Evolutionary conservation across 2,888 invertebrate species (phyloP).

Genomic region (Magallana nippona): DNA sequence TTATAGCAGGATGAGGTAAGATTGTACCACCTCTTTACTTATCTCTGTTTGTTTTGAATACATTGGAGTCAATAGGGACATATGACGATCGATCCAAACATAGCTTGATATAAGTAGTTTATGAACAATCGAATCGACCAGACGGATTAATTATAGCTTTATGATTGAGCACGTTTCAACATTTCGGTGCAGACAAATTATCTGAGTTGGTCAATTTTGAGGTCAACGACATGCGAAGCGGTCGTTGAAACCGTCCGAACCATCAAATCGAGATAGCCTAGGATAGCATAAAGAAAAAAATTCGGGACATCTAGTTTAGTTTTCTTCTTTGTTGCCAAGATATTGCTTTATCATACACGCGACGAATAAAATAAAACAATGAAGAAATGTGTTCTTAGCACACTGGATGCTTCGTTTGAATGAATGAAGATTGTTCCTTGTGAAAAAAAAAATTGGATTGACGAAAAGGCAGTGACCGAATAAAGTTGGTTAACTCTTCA

Average conservation of each 20-base stretch:
- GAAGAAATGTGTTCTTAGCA: not conserved
- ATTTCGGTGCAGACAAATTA: constrained; percentile 19
- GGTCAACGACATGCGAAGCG: constrained; percentile 19
- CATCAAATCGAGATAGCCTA: not conserved
- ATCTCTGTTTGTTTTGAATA: constrained; percentile 7
- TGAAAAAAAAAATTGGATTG: no score
- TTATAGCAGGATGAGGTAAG: constrained; percentile 15
- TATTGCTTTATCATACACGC: not conserved
- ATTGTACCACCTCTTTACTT: not conserved
- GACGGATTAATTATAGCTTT: constrained; percentile 34
- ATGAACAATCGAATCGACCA: not conserved
- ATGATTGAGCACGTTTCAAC: constrained; percentile 13
- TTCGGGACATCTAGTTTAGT: not conserved
- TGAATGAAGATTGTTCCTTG: not conserved
- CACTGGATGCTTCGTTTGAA: not conserved
- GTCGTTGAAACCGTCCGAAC: not conserved
- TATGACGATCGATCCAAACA: constrained; percentile 18
- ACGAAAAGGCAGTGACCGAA: constrained; percentile 10
- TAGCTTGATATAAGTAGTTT: constrained; percentile 27
- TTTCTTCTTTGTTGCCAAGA: not conserved
- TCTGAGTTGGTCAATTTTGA: not conserved
- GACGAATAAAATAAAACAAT: not conserved
- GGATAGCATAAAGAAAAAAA: not conserved
- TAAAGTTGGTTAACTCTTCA: not conserved
- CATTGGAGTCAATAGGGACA: constrained; percentile 25